Evolutionary conservation across 1,140 invertebrate species (phyloP).

Genomic region (Drosophila melanica): DNA sequence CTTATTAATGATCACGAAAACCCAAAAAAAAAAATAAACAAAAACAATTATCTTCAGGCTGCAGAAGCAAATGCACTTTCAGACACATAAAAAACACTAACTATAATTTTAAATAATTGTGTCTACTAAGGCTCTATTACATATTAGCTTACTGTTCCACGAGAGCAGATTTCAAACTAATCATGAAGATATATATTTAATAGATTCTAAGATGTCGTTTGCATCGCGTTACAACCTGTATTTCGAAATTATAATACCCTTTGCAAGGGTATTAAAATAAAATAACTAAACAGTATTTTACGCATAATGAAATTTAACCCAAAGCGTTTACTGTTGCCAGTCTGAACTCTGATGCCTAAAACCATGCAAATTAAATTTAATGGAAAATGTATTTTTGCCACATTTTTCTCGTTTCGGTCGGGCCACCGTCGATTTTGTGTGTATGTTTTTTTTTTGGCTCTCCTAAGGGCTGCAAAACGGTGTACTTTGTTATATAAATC

Average conservation of each 20-base stretch:
- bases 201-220: too few relatives aligned
- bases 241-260: not conserved
- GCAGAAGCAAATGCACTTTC: not conserved
- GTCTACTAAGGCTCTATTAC: too few relatives aligned
- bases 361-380: constrained; percentile 75
- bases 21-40: too few relatives aligned
- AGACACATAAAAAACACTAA: not conserved
- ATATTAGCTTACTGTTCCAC: too few relatives aligned
- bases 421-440: not conserved
- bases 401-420: constrained; percentile 48
- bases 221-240: not conserved
- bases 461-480: constrained; percentile 22
- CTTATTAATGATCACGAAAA: too few relatives aligned
- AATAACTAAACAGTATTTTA: constrained; percentile 43
- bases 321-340: constrained; percentile 33
- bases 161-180: too few relatives aligned
- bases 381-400: constrained; percentile 71
- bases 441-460: constrained; percentile 12
- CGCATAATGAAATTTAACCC: constrained; percentile 60
- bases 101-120: too few relatives aligned
- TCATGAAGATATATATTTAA: too few relatives aligned
- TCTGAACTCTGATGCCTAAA: constrained; percentile 58
- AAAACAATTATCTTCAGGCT: too few relatives aligned
- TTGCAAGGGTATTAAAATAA: not conserved
- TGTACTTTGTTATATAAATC: constrained; percentile 50